Base-by-base conservation (phyloP, 2,888 invertebrate species). In the Paralinhomoeus sp. region DNA sequence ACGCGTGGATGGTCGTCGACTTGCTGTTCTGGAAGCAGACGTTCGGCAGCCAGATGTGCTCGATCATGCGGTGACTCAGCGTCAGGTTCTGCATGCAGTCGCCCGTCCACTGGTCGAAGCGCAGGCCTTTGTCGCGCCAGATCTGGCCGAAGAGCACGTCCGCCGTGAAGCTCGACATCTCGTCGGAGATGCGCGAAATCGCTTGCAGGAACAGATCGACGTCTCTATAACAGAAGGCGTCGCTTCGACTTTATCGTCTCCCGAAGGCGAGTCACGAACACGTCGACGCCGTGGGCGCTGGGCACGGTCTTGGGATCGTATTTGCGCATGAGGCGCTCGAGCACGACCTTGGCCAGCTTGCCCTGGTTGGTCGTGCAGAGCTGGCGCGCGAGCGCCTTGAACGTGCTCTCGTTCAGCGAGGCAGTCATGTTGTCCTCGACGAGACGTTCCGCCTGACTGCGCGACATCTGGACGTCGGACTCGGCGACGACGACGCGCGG, bases 11-110 rank as follows among this genome's bases (percentile, higher is more conserved):
- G 7, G 18, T 15, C 9, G 49, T 45, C 13, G 39, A 41, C 40
- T 49, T 49, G 38, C 35, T 37, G 44, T 47, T 48, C 18, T 45
- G 45, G 38, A 50, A 50, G 40, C 47, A 44, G 18, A 47, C 47
- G 39, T 50, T 50, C 1, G 59, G 59, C 1, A 60, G 49, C 60
- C 60, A 60, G 24, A 60, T 56, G 23, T 46, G 47, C 38, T 59
- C 58, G 27, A 59, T 53, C 52, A 53, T 53, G 17, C 53, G 47
- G 41, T 57, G 54, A 9, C 54, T 44, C 17, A 52, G 36, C 15
- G 49, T 52, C 15, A 53, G 38, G 40, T 53, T 53, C 37, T 48
- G 47, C 21, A 52, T 39, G 37, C 40, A 2, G n/a, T 40, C 41
- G n/a, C n/a, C n/a, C 15, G 50, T 50, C 34, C 46, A 34, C 38